Conservation (phyloP, 2,797 vertebrate species). For the Aulostomus chinensis region DNA sequence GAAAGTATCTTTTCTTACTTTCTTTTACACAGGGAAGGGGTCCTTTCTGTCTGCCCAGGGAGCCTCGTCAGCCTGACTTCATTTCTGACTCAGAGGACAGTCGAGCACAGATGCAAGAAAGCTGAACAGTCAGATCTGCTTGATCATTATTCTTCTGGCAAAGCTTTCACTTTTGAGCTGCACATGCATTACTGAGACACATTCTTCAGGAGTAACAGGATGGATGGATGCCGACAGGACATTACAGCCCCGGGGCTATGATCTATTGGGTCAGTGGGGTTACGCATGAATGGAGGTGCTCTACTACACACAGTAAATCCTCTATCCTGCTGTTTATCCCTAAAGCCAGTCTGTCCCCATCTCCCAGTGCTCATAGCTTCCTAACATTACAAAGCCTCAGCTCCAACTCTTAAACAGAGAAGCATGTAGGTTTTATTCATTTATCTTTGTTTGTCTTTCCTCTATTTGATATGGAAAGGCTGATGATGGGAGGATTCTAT, state of each 20-base stretch:
- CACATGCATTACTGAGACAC: conserved; percentile 20
- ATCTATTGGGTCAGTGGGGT: conserved; percentile 63
- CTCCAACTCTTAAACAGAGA: conserved; percentile 9
- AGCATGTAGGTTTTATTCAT: conserved; percentile 7
- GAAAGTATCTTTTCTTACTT: conserved; percentile 41
- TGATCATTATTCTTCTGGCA: conserved; percentile 35
- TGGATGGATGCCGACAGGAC: conserved; percentile 56
- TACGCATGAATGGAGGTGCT: conserved; percentile 64
- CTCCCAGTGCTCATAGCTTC: conserved; percentile 31
- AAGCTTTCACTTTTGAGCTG: conserved; percentile 36
- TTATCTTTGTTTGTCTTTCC: background rate
- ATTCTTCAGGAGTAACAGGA: conserved; percentile 61
- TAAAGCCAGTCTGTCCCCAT: conserved; percentile 25
- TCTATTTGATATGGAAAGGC: conserved; percentile 16
- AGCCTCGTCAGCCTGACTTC: conserved; percentile 33
- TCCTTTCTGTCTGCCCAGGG: conserved; percentile 40
- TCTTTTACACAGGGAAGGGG: conserved; percentile 13
- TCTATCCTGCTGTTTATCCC: conserved; percentile 40
- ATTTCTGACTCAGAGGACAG: conserved; percentile 47
- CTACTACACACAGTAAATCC: conserved; percentile 51
- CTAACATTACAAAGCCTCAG: conserved; percentile 25
- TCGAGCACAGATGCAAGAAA: conserved; percentile 25
- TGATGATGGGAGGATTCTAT: conserved; percentile 9
- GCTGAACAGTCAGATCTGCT: conserved; percentile 33
- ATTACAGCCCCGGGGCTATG: conserved; percentile 46